Conservation (phyloP, 2,113 vertebrate genomes). For the Coregonus clupeaformis region DNA sequence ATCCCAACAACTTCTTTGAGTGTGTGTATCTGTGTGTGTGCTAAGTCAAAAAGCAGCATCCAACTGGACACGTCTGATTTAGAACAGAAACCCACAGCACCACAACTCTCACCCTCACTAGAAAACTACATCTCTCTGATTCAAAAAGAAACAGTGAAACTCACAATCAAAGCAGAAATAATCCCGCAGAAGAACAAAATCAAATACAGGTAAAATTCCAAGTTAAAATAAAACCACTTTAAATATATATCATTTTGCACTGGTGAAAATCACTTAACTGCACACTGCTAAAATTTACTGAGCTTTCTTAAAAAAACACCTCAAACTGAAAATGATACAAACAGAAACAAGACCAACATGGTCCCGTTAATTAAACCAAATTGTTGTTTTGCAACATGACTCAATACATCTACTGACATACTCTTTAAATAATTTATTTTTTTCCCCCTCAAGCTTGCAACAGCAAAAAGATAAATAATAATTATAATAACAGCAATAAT, state of each 20-base stretch:
- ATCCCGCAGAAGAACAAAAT: conserved; percentile 57
- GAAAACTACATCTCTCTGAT: conserved; percentile 70
- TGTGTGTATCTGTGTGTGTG: conserved; percentile 43
- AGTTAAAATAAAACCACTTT: conserved; percentile 62
- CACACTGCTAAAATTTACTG: conserved; percentile 67
- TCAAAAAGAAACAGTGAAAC: conserved; percentile 59
- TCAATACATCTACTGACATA: conserved; percentile 60
- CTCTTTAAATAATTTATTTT: conserved; percentile 51
- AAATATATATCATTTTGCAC: conserved; percentile 58
- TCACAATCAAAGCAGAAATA: conserved; percentile 62
- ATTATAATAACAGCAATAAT: conserved; percentile 57
- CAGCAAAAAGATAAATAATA: conserved; percentile 73
- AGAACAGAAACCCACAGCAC: conserved; percentile 70
- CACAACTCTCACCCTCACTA: conserved; percentile 62
- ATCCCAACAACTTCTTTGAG: conserved; percentile 40
- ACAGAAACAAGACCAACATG: conserved; percentile 60
- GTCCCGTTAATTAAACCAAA: conserved; percentile 59
- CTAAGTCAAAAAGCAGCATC: conserved; percentile 49
- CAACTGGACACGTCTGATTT: conserved; percentile 55
- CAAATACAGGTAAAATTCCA: conserved; percentile 63
- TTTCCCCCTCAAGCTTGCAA: conserved; percentile 58
- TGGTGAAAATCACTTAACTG: conserved; percentile 59
- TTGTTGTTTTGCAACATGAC: conserved; percentile 55
- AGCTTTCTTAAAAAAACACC: conserved; percentile 59
- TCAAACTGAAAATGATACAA: conserved; percentile 56